Percentiles rank a stretch among this genome's conserved stretches.
These are phyloP conservation scores for Mormyrus iriodes DNA, from an alignment of 2,113 vertebrate species.

Conservation along the genomic window DNA sequence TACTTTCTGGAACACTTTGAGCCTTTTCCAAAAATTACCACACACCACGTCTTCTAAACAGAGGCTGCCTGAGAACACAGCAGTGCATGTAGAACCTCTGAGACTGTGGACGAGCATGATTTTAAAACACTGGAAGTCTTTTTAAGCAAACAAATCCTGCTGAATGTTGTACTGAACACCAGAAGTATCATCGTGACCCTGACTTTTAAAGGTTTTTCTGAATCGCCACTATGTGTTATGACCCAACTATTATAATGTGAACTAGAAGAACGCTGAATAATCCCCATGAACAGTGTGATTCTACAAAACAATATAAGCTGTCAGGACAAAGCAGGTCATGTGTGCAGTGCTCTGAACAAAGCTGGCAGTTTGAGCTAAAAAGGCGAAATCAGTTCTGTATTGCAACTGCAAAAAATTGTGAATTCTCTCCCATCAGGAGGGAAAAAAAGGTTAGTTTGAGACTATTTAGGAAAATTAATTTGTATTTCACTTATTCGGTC, in stretches of 20 bases:
- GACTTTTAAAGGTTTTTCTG: slow-evolving; percentile 1
- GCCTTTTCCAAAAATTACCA: background rate
- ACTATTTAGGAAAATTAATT: background rate
- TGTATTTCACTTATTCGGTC: background rate
- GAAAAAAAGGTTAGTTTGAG: background rate
- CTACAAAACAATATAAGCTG: background rate
- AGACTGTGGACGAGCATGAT: background rate
- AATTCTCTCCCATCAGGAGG: background rate
- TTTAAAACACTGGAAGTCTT: background rate
- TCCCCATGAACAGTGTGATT: background rate
- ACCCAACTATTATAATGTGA: background rate
- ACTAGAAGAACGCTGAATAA: background rate
- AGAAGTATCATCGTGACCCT: background rate
- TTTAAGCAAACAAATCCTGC: slow-evolving; percentile 7
- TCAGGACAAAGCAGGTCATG: background rate
- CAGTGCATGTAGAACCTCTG: background rate
- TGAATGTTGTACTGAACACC: background rate
- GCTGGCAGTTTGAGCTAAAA: slow-evolving; percentile 13
- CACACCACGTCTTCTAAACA: slow-evolving; percentile 4
- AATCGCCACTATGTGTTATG: background rate
- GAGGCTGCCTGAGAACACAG: background rate
- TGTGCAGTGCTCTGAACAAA: background rate
- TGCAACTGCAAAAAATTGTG: background rate
- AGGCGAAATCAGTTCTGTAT: background rate
- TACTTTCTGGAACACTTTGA: background rate